Conservation (phyloP, 2,888 invertebrate species). For the Cheilosia soror region DNA sequence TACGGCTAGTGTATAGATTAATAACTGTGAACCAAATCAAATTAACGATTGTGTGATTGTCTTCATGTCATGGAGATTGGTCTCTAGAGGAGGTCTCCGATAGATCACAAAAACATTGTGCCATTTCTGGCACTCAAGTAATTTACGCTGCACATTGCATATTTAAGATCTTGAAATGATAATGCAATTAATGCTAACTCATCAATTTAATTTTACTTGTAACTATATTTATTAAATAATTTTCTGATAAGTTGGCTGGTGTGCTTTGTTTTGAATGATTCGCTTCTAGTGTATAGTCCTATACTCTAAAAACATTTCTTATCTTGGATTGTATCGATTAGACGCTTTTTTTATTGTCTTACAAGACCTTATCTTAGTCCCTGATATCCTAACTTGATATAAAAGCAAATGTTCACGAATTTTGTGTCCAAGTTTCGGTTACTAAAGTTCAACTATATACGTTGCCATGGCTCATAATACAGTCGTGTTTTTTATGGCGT, state of each 20-base stretch:
- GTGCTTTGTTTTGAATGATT: neutral
- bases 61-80: slow-evolving; percentile 80
- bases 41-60: slow-evolving; percentile 81
- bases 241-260: neutral
- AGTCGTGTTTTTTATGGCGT: slow-evolving; percentile 10
- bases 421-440: neutral
- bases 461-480: slow-evolving; percentile 10
- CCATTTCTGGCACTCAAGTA: slow-evolving; percentile 77
- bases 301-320: neutral
- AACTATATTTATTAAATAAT: neutral
- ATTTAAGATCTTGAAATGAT: slow-evolving; percentile 45
- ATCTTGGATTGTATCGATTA: neutral
- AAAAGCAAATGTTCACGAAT: neutral
- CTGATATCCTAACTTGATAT: neutral
- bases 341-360: neutral
- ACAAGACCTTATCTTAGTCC: neutral
- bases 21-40: too few species aligned
- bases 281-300: neutral
- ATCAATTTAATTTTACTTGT: neutral
- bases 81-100: slow-evolving; percentile 79
- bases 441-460: neutral
- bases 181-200: slow-evolving; percentile 14
- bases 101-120: slow-evolving; percentile 75
- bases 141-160: slow-evolving; percentile 77
- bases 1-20: too few species aligned